phyloP scores from a whole-genome alignment of 2,797 vertebrate species.

The Enteromius unitaeniatus region DNA sequence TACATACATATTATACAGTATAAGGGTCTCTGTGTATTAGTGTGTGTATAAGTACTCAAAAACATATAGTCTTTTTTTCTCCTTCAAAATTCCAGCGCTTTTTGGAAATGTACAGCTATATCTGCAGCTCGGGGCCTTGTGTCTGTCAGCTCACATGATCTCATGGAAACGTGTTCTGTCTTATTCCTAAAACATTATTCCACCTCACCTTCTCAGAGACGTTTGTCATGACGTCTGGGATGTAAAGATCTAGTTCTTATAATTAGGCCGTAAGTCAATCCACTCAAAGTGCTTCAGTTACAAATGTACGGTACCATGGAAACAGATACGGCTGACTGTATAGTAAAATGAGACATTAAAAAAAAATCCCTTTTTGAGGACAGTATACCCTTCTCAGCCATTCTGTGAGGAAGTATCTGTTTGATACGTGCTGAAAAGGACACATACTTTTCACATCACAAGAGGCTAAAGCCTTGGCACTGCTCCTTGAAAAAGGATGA shows the following conservation, averaged over 20 bases:
- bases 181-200: slow-evolving; percentile 43
- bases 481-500: slow-evolving; percentile 74
- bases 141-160: slow-evolving; percentile 72
- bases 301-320: slow-evolving; percentile 52
- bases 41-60: not conserved
- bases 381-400: slow-evolving; percentile 43
- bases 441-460: slow-evolving; percentile 67
- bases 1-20: not conserved
- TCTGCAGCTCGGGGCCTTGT: slow-evolving; percentile 51
- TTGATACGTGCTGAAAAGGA: slow-evolving; percentile 70
- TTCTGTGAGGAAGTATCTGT: slow-evolving; percentile 55
- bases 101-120: not conserved
- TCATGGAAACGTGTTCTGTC: slow-evolving; percentile 61
- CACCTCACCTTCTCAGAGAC: slow-evolving; percentile 61
- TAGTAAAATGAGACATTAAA: slow-evolving; percentile 57
- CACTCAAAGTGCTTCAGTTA: slow-evolving; percentile 57
- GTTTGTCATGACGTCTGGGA: slow-evolving; percentile 54
- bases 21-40: not conserved
- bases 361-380: not conserved
- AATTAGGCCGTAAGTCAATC: slow-evolving; percentile 61
- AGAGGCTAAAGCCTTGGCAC: slow-evolving; percentile 68
- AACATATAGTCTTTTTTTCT: not conserved
- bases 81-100: not conserved
- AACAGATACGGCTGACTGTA: slow-evolving; percentile 57
- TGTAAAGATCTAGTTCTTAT: slow-evolving; percentile 59